Percentiles rank a stretch among this genome's conserved stretches.
phyloP scores from a whole-genome alignment of 2,888 invertebrate species.

The Hirtodrosophila histrioides region DNA sequence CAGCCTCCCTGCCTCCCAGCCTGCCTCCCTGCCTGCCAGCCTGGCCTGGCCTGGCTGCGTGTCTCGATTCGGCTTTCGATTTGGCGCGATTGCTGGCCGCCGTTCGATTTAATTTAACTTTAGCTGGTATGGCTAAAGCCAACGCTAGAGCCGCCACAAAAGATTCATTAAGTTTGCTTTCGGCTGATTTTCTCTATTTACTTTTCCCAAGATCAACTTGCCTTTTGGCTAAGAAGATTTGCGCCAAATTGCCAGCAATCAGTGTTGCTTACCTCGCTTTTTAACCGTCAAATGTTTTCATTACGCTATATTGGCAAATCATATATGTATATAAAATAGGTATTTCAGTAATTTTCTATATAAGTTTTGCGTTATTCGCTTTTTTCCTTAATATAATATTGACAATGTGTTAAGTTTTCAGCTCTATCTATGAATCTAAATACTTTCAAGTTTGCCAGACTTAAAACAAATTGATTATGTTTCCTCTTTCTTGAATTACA shows the following conservation, averaged over 20 bases:
- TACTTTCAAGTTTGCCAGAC: too few species aligned
- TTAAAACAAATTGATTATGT: too few species aligned
- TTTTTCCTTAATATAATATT: too few species aligned
- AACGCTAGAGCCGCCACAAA: conserved; percentile 31
- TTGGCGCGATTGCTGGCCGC: conserved; percentile 64
- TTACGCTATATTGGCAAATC: too few species aligned
- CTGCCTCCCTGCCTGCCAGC: not conserved
- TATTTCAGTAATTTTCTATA: too few species aligned
- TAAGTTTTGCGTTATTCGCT: too few species aligned
- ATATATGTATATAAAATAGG: too few species aligned
- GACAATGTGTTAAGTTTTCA: too few species aligned
- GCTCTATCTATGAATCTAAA: too few species aligned
- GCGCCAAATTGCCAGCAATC: conserved; percentile 63
- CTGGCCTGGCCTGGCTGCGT: conserved; percentile 33
- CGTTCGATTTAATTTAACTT: conserved; percentile 69
- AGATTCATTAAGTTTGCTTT: conserved; percentile 70
- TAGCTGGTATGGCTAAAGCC: conserved; percentile 43
- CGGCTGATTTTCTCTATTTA: conserved; percentile 63
- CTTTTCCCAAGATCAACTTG: conserved; percentile 75
- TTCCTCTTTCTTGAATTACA: too few species aligned
- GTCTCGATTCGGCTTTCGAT: conserved; percentile 56
- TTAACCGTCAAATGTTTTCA: too few species aligned
- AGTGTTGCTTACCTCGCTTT: too few species aligned
- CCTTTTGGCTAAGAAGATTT: conserved; percentile 57
- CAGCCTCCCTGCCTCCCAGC: conserved; percentile 1